Conservation (phyloP, 2,113 vertebrate genomes). For the Cyprinodon brontotheroides region DNA sequence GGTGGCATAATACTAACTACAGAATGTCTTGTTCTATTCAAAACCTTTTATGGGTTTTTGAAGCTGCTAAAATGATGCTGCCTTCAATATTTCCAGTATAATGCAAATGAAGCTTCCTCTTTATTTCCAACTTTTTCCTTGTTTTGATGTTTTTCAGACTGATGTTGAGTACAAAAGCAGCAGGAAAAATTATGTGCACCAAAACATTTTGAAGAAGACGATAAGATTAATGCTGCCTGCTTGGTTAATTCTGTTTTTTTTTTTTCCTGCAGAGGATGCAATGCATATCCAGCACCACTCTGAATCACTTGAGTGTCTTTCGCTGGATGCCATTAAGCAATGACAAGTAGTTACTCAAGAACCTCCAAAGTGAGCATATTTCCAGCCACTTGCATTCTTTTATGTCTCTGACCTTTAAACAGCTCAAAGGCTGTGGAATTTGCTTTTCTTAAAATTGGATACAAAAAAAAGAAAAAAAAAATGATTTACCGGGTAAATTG, state of each 20-base stretch:
- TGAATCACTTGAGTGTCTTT: background rate
- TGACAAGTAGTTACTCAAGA: constrained; percentile 14
- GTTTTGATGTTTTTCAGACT: too few species aligned
- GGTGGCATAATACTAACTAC: background rate
- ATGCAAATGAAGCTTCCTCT: too few species aligned
- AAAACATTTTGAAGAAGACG: background rate
- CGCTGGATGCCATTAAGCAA: constrained; percentile 9
- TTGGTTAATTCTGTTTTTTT: background rate
- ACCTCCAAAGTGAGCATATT: constrained; percentile 18
- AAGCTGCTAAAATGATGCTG: too few species aligned
- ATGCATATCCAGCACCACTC: constrained; percentile 12
- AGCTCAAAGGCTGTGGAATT: constrained; percentile 22
- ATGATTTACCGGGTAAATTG: constrained; percentile 2
- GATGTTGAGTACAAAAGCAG: background rate
- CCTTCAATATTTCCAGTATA: too few species aligned
- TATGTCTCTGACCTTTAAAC: constrained; percentile 36
- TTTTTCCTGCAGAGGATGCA: constrained; percentile 7
- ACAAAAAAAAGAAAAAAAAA: background rate
- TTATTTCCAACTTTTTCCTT: too few species aligned
- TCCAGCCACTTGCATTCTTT: background rate
- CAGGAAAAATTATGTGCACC: too few species aligned
- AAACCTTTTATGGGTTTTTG: background rate
- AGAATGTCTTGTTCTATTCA: background rate
- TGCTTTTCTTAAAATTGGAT: background rate
- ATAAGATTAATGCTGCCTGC: background rate